Conservation (phyloP, 2,797 vertebrate genomes). For the Argentina silus region DNA sequence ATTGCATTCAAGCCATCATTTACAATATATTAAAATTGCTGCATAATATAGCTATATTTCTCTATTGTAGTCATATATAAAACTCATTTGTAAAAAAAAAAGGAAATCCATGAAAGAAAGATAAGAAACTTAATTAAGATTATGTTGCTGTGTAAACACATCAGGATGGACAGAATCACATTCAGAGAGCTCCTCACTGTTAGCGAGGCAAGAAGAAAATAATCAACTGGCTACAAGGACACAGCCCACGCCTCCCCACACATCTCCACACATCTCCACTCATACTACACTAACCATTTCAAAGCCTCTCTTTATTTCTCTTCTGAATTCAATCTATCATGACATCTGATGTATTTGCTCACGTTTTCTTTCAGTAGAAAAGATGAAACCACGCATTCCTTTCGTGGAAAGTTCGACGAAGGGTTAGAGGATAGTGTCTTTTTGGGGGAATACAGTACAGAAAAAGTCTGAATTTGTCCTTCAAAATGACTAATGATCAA, state of each 20-base stretch:
- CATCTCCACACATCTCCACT: constrained; percentile 37
- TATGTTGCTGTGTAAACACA: constrained; percentile 76
- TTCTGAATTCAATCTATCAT: constrained; percentile 37
- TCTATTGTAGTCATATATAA: constrained; percentile 74
- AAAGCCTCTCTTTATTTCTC: constrained; percentile 43
- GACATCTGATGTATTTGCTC: not conserved
- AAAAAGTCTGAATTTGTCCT: constrained; percentile 4
- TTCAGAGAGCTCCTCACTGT: constrained; percentile 74
- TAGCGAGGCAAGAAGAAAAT: constrained; percentile 70
- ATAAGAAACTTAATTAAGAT: constrained; percentile 77
- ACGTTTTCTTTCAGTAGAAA: constrained; percentile 45
- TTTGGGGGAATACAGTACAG: not conserved
- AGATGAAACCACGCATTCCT: constrained; percentile 41
- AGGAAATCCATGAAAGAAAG: constrained; percentile 65
- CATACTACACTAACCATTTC: constrained; percentile 58
- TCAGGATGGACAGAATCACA: constrained; percentile 74
- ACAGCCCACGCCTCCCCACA: constrained; percentile 46
- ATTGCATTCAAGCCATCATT: constrained; percentile 84
- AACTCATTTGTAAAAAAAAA: constrained; percentile 78
- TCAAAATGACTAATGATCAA: not conserved
- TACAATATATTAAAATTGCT: constrained; percentile 86
- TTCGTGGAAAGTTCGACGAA: not conserved
- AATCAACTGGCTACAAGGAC: constrained; percentile 69
- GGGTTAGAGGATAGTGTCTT: not conserved
- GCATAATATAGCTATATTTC: constrained; percentile 77